phyloP scores from a whole-genome alignment of 1,140 invertebrate species.

The Holotrichia oblita region DNA sequence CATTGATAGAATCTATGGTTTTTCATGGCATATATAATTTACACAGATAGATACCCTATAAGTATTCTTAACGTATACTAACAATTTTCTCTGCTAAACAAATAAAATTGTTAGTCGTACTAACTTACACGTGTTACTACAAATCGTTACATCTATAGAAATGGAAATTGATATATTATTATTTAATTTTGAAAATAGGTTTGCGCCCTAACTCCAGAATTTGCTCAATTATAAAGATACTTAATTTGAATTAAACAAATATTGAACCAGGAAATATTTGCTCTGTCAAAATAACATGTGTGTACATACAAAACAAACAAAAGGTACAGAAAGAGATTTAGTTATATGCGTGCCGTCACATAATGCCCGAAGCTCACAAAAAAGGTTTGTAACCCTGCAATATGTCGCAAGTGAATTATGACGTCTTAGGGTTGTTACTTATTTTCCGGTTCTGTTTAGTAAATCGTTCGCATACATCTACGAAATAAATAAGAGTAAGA shows the following conservation, averaged over 20 bases:
- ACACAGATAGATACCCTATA: too few relatives aligned
- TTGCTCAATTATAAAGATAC: background rate
- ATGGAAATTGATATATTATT: too few relatives aligned
- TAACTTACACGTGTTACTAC: too few relatives aligned
- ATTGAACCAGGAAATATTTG: constrained; percentile 13
- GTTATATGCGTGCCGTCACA: background rate
- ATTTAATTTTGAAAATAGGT: too few relatives aligned
- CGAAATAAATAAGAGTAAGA: too few relatives aligned
- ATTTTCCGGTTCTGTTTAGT: constrained; percentile 16
- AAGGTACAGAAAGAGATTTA: constrained; percentile 5
- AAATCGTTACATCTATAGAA: too few relatives aligned
- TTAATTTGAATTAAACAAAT: background rate
- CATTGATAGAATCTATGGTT: too few relatives aligned
- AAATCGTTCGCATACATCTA: background rate
- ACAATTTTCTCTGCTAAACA: too few relatives aligned
- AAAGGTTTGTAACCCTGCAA: background rate
- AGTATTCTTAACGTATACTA: too few relatives aligned
- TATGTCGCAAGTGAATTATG: constrained; percentile 6
- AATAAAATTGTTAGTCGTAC: too few relatives aligned
- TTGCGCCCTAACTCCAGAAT: background rate
- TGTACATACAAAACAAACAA: constrained; percentile 9
- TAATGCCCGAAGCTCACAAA: background rate
- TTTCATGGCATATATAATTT: too few relatives aligned
- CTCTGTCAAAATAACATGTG: constrained; percentile 5
- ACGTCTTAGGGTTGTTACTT: background rate